These are phyloP conservation scores for Flabesymbios commensalis DNA, from an alignment of 2,888 invertebrate genomes.

Conservation along the genomic window DNA sequence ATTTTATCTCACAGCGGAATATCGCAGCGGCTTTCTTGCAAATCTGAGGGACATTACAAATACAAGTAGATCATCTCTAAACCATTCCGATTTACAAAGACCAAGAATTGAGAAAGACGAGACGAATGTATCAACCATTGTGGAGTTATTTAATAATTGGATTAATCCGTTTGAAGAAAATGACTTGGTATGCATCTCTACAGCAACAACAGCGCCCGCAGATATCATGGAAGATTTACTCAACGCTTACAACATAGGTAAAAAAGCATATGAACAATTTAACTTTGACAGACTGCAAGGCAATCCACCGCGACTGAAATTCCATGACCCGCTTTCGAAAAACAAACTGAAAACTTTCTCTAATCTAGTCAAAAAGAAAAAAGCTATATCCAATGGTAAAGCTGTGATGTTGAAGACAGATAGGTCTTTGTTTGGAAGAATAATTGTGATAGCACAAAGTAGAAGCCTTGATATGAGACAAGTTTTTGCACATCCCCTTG, in stretches of 20 bases:
- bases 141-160: constrained; percentile 12
- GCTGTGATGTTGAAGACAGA: no score
- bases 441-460: neutral
- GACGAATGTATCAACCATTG: neutral
- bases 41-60: constrained; percentile 4
- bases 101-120: neutral
- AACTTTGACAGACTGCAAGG: no score
- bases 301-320: no score
- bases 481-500: constrained; percentile 26
- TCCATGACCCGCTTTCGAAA: no score
- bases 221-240: constrained; percentile 21
- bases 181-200: constrained; percentile 17
- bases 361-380: no score
- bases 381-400: no score
- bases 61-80: no score
- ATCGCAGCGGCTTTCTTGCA: constrained; percentile 3
- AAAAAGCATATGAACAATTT: constrained; percentile 24
- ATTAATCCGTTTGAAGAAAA: constrained; percentile 18
- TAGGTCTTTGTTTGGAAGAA: no score
- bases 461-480: neutral
- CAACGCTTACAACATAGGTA: constrained; percentile 21
- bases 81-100: neutral
- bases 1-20: constrained; percentile 14
- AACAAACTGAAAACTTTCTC: no score
- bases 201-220: constrained; percentile 6